Evolutionary conservation across 2,888 invertebrate genomes (phyloP).

Genomic region (Megalurothrips usitatus): DNA sequence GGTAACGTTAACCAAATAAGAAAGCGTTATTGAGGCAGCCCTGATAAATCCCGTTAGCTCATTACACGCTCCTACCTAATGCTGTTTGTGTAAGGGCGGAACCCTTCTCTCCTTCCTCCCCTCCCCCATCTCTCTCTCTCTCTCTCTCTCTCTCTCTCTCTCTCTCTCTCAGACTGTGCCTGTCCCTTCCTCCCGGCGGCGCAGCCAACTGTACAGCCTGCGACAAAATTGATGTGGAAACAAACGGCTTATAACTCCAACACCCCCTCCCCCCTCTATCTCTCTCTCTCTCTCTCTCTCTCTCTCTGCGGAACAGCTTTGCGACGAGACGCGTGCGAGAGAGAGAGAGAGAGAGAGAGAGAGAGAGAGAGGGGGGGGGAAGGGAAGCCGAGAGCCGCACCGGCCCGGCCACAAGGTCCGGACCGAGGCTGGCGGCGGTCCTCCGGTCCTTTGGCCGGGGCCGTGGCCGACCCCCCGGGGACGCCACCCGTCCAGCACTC

Average conservation of each 20-base stretch:
- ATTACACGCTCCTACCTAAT: not conserved
- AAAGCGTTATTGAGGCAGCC: not conserved
- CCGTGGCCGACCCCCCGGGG: too few species aligned
- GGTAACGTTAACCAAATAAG: too few species aligned
- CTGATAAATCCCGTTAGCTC: slow-evolving; percentile 9
- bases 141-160: too few species aligned
- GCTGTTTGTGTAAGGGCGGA: slow-evolving; percentile 1
- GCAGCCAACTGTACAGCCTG: not conserved
- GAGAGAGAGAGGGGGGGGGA: not conserved
- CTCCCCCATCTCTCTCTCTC: too few species aligned
- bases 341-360: too few species aligned
- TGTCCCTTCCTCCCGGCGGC: not conserved
- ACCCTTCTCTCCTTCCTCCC: too few species aligned
- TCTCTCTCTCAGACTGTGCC: too few species aligned
- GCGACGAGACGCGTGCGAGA: not conserved
- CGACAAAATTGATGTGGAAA: not conserved
- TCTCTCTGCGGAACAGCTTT: not conserved
- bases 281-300: not conserved
- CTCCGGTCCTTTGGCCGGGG: too few species aligned
- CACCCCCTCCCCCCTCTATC: not conserved
- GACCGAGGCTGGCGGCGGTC: too few species aligned
- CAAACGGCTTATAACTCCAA: not conserved
- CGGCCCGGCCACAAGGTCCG: too few species aligned
- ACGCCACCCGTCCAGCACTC: too few species aligned
- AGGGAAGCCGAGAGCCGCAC: too few species aligned